Percentiles rank a stretch among this genome's conserved stretches.
Evolutionary conservation across 2,113 vertebrate genomes (phyloP).

Genomic region (Illadopsis cleaveri): DNA sequence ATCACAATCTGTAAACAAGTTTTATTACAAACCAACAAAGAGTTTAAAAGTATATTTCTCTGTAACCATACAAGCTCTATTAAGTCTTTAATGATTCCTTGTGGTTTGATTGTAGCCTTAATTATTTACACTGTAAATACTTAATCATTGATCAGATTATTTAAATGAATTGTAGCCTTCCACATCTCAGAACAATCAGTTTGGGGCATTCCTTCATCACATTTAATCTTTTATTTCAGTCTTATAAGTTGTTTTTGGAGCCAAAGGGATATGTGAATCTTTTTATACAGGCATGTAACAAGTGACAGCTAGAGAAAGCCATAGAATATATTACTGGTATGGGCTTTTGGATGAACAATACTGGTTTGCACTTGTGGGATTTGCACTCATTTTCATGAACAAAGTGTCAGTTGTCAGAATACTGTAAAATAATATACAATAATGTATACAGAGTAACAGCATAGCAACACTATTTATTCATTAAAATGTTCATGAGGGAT

Average conservation of each 20-base stretch:
- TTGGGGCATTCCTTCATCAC: background rate
- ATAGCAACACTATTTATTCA: background rate
- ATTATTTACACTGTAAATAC: background rate
- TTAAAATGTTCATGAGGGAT: background rate
- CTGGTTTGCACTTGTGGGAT: background rate
- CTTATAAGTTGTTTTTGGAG: background rate
- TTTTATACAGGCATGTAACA: background rate
- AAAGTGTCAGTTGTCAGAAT: background rate
- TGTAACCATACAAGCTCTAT: background rate
- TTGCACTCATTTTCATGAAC: background rate
- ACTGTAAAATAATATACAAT: background rate
- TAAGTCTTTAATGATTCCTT: background rate
- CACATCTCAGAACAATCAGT: background rate
- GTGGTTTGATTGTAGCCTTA: background rate
- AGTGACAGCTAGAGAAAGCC: background rate
- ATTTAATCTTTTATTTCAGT: background rate
- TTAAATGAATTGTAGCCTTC: background rate
- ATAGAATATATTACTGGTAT: background rate
- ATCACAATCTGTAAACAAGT: background rate
- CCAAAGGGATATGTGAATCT: background rate
- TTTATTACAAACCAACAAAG: background rate
- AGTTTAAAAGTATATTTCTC: background rate
- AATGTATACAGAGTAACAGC: background rate
- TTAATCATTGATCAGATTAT: background rate
- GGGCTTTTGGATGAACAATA: background rate